phyloP scores from a whole-genome alignment of 2,797 vertebrate genomes.

The Sebastes oblongus region DNA sequence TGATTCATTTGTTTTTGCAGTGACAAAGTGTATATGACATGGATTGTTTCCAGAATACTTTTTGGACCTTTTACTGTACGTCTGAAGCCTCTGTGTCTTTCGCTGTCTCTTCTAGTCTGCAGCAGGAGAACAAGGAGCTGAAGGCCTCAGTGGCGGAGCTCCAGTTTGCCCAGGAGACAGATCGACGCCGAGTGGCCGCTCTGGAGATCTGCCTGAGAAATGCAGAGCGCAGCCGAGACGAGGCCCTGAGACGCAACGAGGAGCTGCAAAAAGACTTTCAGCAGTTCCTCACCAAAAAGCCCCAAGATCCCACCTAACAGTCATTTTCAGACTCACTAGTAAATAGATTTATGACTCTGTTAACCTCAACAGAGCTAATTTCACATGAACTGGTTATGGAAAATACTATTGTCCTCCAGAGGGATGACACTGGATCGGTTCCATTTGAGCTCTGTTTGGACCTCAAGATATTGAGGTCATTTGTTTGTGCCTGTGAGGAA shows the following conservation, averaged over 20 bases:
- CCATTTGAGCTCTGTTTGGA: slow-evolving; percentile 20
- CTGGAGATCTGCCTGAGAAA: slow-evolving; percentile 84
- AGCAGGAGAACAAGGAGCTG: slow-evolving; percentile 88
- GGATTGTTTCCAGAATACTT: neutral
- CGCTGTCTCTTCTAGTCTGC: slow-evolving; percentile 78
- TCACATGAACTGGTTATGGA: slow-evolving; percentile 7
- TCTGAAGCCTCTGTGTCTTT: slow-evolving; percentile 13
- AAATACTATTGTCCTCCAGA: neutral
- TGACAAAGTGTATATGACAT: neutral
- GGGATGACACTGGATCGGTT: neutral
- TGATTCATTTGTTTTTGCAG: neutral
- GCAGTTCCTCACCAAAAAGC: slow-evolving; percentile 62
- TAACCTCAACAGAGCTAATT: neutral
- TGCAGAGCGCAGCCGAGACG: slow-evolving; percentile 75
- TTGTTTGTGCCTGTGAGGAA: slow-evolving; percentile 16
- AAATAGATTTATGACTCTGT: neutral
- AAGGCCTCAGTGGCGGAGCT: slow-evolving; percentile 86
- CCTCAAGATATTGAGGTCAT: slow-evolving; percentile 10
- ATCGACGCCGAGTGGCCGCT: slow-evolving; percentile 77
- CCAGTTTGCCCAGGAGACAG: slow-evolving; percentile 83
- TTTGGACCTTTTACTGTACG: neutral
- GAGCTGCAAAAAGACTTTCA: slow-evolving; percentile 86
- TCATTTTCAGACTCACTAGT: neutral
- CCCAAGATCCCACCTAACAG: slow-evolving; percentile 49
- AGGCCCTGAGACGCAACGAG: slow-evolving; percentile 83